Base-by-base conservation (phyloP, 2,888 invertebrate genomes). In the Lepidocyrtoides sp. region DNA sequence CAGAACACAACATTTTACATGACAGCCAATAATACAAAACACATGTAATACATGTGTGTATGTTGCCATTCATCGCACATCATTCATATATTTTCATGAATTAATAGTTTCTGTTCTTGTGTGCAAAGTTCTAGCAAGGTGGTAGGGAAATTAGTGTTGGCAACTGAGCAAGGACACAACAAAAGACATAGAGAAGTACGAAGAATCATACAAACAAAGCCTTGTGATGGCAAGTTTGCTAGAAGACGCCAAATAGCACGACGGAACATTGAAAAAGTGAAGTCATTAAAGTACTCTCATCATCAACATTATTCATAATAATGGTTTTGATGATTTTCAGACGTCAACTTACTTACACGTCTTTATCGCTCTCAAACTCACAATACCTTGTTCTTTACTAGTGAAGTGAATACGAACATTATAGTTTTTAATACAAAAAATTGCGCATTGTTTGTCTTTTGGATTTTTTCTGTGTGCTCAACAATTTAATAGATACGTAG, bases 151-250 rank as follows among this genome's bases (percentile, higher is more conserved):
- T 72, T 51, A 41, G 51, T 69, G 51, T 72, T 84, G 84, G 84
- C 84, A 84, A 72, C 66, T 51, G 72, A 51, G 51, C 84, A 84
- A 84, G 84, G 84, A 69, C 84, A 48, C 23, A 44, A 41, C 17
- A 84, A 72, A 20, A 26, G 36, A 23, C n/a, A n/a, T n/a, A n/a
- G n/a, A n/a, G 63, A 66, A 69, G 26, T 63, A 63, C 36, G n/a
- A n/a, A n/a, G n/a, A 82, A 41, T 4, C 14, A 8, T 12, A 44
- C 20, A 20, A 69, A 66, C 48, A 84, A 32, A 83, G 23, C 48
- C 60, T 83, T 83, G 69, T 54, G 32, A 32, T 32, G 2, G 29
- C n/a, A n/a, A n/a, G n/a, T n/a, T n/a, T n/a, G 26, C 44, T 32
- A 44, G 20, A 2, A 29, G 26, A 14, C 8, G 12, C 26, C 10